phyloP scores from a whole-genome alignment of 2,888 invertebrate species.

The Leptinotarsa rubiginosa region DNA sequence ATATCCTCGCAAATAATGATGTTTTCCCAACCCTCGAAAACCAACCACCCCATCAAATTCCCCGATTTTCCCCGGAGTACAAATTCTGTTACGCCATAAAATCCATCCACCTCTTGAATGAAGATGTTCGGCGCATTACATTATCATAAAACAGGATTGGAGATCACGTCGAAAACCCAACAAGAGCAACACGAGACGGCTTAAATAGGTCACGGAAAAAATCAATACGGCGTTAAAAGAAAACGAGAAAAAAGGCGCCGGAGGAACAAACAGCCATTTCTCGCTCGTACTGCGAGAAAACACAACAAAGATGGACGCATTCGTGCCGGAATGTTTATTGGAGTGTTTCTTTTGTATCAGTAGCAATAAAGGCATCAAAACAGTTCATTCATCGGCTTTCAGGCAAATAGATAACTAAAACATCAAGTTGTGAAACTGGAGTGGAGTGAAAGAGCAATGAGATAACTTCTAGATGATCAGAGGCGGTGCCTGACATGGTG shows the following conservation, averaged over 20 bases:
- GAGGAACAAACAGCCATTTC: slow-evolving; percentile 44
- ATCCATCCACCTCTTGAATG: slow-evolving; percentile 32
- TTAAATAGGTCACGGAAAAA: slow-evolving; percentile 53
- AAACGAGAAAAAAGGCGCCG: slow-evolving; percentile 39
- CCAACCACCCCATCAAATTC: not conserved
- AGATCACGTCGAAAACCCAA: slow-evolving; percentile 38
- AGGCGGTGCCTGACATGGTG: slow-evolving; percentile 11
- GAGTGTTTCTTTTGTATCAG: slow-evolving; percentile 61
- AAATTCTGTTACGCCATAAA: not conserved
- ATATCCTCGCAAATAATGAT: too few species aligned
- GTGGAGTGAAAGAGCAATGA: slow-evolving; percentile 56
- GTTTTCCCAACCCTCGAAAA: too few species aligned
- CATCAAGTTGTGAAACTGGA: slow-evolving; percentile 61
- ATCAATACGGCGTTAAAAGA: slow-evolving; percentile 52
- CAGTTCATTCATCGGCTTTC: slow-evolving; percentile 63
- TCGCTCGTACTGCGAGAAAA: slow-evolving; percentile 39
- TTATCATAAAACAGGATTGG: slow-evolving; percentile 38
- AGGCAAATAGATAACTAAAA: slow-evolving; percentile 62
- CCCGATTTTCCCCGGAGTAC: not conserved
- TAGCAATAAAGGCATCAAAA: slow-evolving; percentile 64
- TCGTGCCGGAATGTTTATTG: slow-evolving; percentile 60
- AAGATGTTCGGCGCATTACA: slow-evolving; percentile 28
- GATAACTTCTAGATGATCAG: slow-evolving; percentile 20
- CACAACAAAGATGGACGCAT: slow-evolving; percentile 56
- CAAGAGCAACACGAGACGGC: slow-evolving; percentile 35